A percentile compares a stretch with the other conserved stretches of the same genome.
phyloP scores from a whole-genome alignment of 1,140 invertebrate species.

The Pomphorhynchus laevis region DNA sequence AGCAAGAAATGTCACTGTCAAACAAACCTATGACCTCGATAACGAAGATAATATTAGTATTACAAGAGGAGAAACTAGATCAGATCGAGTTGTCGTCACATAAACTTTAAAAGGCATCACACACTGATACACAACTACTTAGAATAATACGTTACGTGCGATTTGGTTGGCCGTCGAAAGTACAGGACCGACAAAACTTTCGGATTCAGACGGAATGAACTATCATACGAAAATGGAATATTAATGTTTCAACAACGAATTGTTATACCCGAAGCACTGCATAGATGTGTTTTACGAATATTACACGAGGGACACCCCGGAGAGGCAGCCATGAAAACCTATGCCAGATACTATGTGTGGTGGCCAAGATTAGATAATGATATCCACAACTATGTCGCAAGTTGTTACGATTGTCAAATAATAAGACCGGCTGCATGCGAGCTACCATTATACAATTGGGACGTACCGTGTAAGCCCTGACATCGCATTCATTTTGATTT shows the following conservation, averaged over 20 bases:
- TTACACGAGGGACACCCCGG: slow-evolving; percentile 20
- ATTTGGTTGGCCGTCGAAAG: background rate
- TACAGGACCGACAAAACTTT: background rate
- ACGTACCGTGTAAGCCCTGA: slow-evolving; percentile 17
- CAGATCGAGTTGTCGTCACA: background rate
- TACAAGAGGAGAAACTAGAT: no score
- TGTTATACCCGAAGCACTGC: slow-evolving; percentile 14
- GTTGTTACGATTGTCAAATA: slow-evolving; percentile 13
- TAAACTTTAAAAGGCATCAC: background rate
- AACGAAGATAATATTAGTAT: background rate
- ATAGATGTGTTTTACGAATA: slow-evolving; percentile 12
- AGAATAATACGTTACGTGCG: no score
- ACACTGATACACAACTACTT: no score
- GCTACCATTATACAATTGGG: slow-evolving; percentile 15
- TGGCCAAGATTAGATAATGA: slow-evolving; percentile 20
- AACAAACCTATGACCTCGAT: background rate
- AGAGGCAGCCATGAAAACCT: slow-evolving; percentile 19
- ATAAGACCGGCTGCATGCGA: slow-evolving; percentile 11
- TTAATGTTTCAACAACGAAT: slow-evolving; percentile 10
- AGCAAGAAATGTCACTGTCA: background rate
- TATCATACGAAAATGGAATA: background rate
- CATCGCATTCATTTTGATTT: slow-evolving; percentile 22
- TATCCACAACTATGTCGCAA: no score
- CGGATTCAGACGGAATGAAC: background rate
- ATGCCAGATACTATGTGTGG: slow-evolving; percentile 18